A percentile compares a stretch with the other conserved stretches of the same genome.
phyloP scores from a whole-genome alignment of 2,888 invertebrate genomes.

The Habrosyne pyritoides region DNA sequence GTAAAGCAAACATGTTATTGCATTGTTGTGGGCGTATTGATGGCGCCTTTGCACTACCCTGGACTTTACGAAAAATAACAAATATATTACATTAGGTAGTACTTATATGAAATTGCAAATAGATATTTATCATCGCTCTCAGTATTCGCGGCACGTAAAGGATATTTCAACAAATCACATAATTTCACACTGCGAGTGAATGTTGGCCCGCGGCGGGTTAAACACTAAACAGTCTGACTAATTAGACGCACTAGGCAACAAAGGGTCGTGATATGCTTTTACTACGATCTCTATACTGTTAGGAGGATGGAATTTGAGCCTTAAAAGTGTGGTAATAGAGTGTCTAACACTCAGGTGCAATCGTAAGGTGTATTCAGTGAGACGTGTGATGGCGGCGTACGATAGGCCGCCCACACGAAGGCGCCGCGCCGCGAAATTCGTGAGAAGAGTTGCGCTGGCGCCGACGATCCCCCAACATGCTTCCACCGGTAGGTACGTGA shows the following conservation, averaged over 20 bases:
- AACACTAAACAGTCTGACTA: constrained; percentile 80
- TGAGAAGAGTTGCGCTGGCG: constrained; percentile 76
- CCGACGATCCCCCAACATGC: constrained; percentile 55
- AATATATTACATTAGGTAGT: constrained; percentile 11
- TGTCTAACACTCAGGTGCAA: constrained; percentile 41
- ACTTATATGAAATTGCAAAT: neutral
- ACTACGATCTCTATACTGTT: constrained; percentile 39
- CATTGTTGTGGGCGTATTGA: constrained; percentile 68
- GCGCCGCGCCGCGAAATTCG: constrained; percentile 80
- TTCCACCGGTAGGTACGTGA: constrained; percentile 40
- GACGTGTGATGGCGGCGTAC: constrained; percentile 73
- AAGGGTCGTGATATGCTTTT: constrained; percentile 57
- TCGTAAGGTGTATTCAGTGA: constrained; percentile 47
- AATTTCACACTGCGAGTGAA: constrained; percentile 70
- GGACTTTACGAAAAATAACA: constrained; percentile 20
- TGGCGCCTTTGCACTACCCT: constrained; percentile 55
- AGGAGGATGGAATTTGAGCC: constrained; percentile 38
- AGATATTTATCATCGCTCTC: constrained; percentile 10
- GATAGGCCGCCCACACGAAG: constrained; percentile 79
- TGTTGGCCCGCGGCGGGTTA: constrained; percentile 66
- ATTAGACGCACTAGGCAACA: constrained; percentile 81
- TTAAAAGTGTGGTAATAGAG: constrained; percentile 45
- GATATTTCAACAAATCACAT: constrained; percentile 65
- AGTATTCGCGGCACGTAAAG: constrained; percentile 34
- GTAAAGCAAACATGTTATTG: constrained; percentile 60